Evolutionary conservation across 2,113 vertebrate genomes (phyloP).

Genomic region (Crotalus tigris): DNA sequence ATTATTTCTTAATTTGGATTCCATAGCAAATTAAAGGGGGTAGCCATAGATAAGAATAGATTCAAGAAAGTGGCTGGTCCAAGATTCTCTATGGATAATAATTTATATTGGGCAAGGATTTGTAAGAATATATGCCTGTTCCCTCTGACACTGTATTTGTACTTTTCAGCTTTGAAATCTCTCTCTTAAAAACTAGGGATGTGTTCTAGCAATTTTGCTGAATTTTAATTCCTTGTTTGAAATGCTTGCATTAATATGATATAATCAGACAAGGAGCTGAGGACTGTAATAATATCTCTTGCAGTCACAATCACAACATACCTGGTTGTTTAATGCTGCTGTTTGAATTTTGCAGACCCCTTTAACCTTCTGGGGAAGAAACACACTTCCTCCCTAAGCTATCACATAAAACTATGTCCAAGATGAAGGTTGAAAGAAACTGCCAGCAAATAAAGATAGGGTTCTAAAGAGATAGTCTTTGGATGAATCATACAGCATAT

Average conservation of each 20-base stretch:
- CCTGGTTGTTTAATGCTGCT: background rate
- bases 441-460: constrained; percentile 4
- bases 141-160: background rate
- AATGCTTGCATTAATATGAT: background rate
- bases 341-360: background rate
- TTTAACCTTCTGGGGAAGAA: background rate
- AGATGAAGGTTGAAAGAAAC: constrained; percentile 8
- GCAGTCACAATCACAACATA: background rate
- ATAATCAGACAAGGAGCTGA: background rate
- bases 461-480: background rate
- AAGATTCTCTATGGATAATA: background rate
- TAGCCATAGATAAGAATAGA: background rate
- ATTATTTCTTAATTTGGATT: background rate
- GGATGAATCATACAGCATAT: constrained; percentile 10
- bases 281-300: background rate
- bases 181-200: background rate
- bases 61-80: background rate
- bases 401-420: background rate
- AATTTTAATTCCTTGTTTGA: background rate
- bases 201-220: constrained; percentile 9
- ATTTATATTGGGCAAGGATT: background rate
- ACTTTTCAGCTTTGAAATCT: background rate
- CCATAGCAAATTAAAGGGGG: background rate
- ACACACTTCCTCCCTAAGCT: background rate
- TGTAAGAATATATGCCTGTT: background rate